Base-by-base conservation (phyloP, 1,140 invertebrate genomes). In the Drosophila rufa region DNA sequence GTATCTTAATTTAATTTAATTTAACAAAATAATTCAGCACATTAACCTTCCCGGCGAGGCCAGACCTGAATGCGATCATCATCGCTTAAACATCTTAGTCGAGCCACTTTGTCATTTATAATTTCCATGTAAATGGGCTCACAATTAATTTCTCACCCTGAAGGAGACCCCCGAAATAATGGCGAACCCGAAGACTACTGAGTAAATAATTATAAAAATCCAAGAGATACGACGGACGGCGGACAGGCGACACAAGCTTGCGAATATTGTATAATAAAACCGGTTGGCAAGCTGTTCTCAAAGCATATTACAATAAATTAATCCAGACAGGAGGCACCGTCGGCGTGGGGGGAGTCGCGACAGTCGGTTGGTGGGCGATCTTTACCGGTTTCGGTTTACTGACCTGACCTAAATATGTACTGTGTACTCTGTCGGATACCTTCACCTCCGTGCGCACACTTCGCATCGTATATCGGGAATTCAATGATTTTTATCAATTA, bases 351-450 rank as follows among this genome's bases (percentile, higher is more conserved):
- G 74, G 42, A 47, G 57, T 50, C n/a, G 5, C 15, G 22, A 25
- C 8, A 9, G 43, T 38, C 55, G 50, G 45, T n/a, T 42, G 40
- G 40, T 42, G 40, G 40, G 4, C 19, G 17, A 59, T 76, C 74
- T 73, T 75, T 81, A 80, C 79, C 79, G 65, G 74, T 82, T 81
- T 82, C 79, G 57, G 79, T 82, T 75, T 75, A 81, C 66, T 82
- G 79, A 82, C 73, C 79, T 81, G 79, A 73, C 79, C 79, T 82
- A 79, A 58, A 79, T 79, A 79, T 61, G 59, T 66, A 51, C 42
- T 66, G 27, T 17, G 11, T 33, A 33, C 47, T 33, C 11, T 19
- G 11, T 53, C 12, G 6, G 7, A 53, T 65, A 25, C 60, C 66
- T 58, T 77, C 50, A 61, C 60, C 76, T 79, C 73, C 56, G 67